A percentile compares a stretch with the other conserved stretches of the same genome.
phyloP scores from a whole-genome alignment of 37 sponge, comb jelly and placozoan genomes.

The Crambe crambe region DNA sequence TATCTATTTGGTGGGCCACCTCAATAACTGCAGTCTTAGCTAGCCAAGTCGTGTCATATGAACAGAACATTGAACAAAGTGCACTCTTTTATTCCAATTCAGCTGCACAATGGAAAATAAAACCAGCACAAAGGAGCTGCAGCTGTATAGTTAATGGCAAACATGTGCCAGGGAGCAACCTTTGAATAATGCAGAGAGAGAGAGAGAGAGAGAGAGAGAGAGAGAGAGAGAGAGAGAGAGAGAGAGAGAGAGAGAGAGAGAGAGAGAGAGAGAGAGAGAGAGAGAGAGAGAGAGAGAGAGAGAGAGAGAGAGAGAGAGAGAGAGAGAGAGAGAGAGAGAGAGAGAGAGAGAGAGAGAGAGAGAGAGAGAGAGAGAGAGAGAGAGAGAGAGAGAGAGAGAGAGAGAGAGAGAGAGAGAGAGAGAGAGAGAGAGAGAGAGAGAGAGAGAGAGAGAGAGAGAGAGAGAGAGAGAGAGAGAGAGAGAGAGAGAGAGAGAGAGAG shows the following conservation, averaged over 20 bases:
- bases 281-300: neutral
- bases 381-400: neutral
- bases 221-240: neutral
- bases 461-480: neutral
- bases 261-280: neutral
- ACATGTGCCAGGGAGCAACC: too few species aligned
- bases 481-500: neutral
- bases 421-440: neutral
- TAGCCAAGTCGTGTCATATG: too few species aligned
- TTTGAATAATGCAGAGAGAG: too few species aligned
- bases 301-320: neutral
- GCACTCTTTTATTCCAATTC: too few species aligned
- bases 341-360: neutral
- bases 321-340: neutral
- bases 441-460: neutral
- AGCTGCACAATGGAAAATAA: too few species aligned
- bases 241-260: neutral
- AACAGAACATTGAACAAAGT: too few species aligned
- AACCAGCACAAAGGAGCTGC: too few species aligned
- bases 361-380: neutral
- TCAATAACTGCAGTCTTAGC: too few species aligned
- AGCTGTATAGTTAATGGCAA: too few species aligned
- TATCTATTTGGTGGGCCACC: too few species aligned
- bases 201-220: neutral
- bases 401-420: slow-evolving; percentile 31